These are phyloP conservation scores for Crenichthys baileyi DNA, from an alignment of 2,797 vertebrate species.

Conservation along the genomic window DNA sequence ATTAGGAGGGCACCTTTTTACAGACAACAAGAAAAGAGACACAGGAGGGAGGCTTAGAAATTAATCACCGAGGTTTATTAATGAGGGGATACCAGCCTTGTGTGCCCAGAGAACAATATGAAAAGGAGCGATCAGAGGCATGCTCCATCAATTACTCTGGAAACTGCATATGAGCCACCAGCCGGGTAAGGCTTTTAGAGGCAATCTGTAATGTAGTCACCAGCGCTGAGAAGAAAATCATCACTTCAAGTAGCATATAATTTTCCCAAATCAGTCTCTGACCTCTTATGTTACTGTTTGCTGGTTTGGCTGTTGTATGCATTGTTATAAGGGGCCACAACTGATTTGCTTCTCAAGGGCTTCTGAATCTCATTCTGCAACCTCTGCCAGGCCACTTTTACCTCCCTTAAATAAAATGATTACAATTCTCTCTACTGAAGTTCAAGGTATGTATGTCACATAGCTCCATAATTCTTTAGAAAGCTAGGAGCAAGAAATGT, in stretches of 20 bases:
- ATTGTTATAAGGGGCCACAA: constrained; percentile 4
- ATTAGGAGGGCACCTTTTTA: constrained; percentile 66
- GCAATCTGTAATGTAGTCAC: constrained; percentile 21
- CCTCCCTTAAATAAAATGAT: neutral
- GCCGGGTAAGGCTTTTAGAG: constrained; percentile 45
- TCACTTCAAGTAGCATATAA: constrained; percentile 31
- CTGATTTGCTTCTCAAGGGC: neutral
- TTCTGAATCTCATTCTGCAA: neutral
- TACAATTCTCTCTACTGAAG: neutral
- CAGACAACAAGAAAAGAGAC: constrained; percentile 61
- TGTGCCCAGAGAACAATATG: constrained; percentile 67
- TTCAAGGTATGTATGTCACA: neutral
- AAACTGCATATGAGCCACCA: constrained; percentile 29
- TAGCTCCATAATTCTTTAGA: neutral
- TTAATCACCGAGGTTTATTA: constrained; percentile 76
- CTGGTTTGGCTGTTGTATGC: neutral
- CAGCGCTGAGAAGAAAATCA: constrained; percentile 27
- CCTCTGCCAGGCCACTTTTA: neutral
- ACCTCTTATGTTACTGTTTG: constrained; percentile 19
- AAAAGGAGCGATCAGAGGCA: constrained; percentile 50
- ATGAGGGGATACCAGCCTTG: constrained; percentile 64
- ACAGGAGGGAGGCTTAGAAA: constrained; percentile 60
- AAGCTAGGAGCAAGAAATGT: neutral
- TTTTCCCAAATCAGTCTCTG: constrained; percentile 6
- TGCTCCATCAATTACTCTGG: constrained; percentile 67